Percentiles rank a stretch among this genome's conserved stretches.
Conservation (phyloP, 2,888 invertebrate species). For the Pycnomerus fuliginosus region DNA sequence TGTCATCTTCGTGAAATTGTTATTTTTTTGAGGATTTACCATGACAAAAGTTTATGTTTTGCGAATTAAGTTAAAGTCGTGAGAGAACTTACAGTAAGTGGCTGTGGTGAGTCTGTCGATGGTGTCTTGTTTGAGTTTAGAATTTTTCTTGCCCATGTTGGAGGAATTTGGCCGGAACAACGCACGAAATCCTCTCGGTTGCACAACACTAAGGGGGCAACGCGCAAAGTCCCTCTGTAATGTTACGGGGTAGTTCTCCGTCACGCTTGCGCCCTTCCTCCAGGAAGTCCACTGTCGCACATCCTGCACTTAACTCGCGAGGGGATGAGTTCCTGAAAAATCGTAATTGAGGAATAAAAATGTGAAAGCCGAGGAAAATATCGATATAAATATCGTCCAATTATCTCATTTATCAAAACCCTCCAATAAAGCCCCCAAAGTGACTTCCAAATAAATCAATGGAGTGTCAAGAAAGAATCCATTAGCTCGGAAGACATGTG, state of each 20-base stretch:
- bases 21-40: too few relatives aligned
- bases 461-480: neutral
- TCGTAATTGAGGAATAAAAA: neutral
- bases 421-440: neutral
- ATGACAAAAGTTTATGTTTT: too few relatives aligned
- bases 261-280: constrained; percentile 31
- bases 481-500: neutral
- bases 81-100: constrained; percentile 85
- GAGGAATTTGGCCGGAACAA: too few relatives aligned
- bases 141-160: constrained; percentile 92
- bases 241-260: constrained; percentile 16
- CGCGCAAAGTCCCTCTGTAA: constrained; percentile 19
- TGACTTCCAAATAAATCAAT: neutral
- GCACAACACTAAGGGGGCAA: constrained; percentile 29
- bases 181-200: constrained; percentile 18
- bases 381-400: neutral
- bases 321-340: constrained; percentile 5
- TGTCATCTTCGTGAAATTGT: too few relatives aligned
- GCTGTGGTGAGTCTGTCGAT: constrained; percentile 88
- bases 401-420: neutral
- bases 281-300: constrained; percentile 18
- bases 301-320: constrained; percentile 14
- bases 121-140: constrained; percentile 93
- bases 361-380: neutral
- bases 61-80: too few relatives aligned